Conservation (phyloP, 2,888 invertebrate species). For the Thyatira batis region DNA sequence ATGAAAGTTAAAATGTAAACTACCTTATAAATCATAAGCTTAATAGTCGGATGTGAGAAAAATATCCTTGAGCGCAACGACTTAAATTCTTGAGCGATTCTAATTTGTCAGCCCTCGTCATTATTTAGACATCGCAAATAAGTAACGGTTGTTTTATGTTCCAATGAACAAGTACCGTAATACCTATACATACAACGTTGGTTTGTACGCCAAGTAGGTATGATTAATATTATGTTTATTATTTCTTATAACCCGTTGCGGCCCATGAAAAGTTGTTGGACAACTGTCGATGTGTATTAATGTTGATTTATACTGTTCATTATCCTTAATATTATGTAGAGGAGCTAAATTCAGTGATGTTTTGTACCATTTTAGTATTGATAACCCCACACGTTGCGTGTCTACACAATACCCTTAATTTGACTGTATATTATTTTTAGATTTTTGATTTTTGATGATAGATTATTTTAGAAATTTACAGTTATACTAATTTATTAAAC, state of each 20-base stretch:
- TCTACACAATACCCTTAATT: no score
- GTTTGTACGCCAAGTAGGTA: slow-evolving; percentile 10
- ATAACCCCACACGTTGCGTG: no score
- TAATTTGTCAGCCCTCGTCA: slow-evolving; percentile 4
- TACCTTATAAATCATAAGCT: no score
- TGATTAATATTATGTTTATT: slow-evolving; percentile 18
- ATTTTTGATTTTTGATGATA: no score
- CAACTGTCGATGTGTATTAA: slow-evolving; percentile 17
- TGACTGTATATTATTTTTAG: no score
- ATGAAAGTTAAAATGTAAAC: no score
- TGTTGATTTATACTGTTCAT: background rate
- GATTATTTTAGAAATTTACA: no score
- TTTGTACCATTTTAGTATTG: no score
- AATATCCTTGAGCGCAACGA: background rate
- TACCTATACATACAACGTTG: slow-evolving; percentile 12
- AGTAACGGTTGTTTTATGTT: slow-evolving; percentile 40
- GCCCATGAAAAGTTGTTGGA: slow-evolving; percentile 18
- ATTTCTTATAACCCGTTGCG: slow-evolving; percentile 29
- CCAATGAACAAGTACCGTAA: slow-evolving; percentile 44
- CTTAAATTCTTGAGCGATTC: slow-evolving; percentile 1
- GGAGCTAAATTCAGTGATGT: no score
- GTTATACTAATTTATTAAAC: no score
- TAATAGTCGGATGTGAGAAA: background rate
- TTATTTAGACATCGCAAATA: slow-evolving; percentile 20
- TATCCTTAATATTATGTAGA: background rate